phyloP scores from a whole-genome alignment of 2,888 invertebrate genomes.

The Eulithis prunata region DNA sequence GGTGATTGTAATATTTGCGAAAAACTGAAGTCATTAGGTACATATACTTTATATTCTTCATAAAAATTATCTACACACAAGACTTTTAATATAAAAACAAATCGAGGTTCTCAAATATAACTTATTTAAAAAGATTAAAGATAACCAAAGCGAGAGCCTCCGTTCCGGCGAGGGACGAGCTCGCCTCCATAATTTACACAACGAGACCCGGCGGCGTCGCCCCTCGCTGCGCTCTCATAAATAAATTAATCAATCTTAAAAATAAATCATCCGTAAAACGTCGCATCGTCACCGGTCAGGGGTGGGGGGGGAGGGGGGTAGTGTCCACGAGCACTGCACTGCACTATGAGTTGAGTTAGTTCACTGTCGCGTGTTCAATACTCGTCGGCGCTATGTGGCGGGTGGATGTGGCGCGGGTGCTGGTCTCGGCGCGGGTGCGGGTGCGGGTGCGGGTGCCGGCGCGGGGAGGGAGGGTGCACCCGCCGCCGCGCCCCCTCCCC shows the following conservation, averaged over 20 bases:
- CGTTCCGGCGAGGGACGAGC: slow-evolving; percentile 39
- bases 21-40: slow-evolving; percentile 74
- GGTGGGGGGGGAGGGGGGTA: slow-evolving; percentile 1
- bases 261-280: slow-evolving; percentile 35
- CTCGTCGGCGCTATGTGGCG: slow-evolving; percentile 40
- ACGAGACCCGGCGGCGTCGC: slow-evolving; percentile 41
- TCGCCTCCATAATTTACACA: slow-evolving; percentile 48
- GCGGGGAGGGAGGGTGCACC: slow-evolving; percentile 38
- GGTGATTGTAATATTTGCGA: slow-evolving; percentile 47
- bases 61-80: slow-evolving; percentile 84
- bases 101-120: slow-evolving; percentile 76
- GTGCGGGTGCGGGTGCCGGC: slow-evolving; percentile 37
- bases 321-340: slow-evolving; percentile 38
- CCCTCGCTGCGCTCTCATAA: slow-evolving; percentile 42
- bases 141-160: slow-evolving; percentile 47
- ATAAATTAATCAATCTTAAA: slow-evolving; percentile 57
- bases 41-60: slow-evolving; percentile 82
- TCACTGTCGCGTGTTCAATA: slow-evolving; percentile 1
- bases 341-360: slow-evolving; percentile 30
- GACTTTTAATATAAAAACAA: slow-evolving; percentile 79
- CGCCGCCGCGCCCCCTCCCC: slow-evolving; percentile 41
- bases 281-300: slow-evolving; percentile 15
- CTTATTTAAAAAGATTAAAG: slow-evolving; percentile 61
- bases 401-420: slow-evolving; percentile 36
- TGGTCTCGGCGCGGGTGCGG: slow-evolving; percentile 24